A percentile compares a stretch with the other conserved stretches of the same genome.
phyloP scores from a whole-genome alignment of 2,113 vertebrate species.

The Catharus fuscescens region DNA sequence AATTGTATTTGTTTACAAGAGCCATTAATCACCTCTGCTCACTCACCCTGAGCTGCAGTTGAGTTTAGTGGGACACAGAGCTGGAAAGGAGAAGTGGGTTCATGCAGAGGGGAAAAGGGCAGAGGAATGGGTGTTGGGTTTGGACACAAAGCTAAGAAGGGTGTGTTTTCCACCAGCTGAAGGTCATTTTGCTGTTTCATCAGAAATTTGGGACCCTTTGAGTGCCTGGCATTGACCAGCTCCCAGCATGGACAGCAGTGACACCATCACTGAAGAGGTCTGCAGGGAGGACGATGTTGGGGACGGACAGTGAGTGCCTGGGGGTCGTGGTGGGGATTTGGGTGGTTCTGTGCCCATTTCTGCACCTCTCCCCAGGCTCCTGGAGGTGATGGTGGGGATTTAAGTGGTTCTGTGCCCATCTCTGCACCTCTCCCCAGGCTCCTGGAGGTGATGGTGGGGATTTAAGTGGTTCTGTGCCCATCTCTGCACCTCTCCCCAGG shows the following conservation, averaged over 20 bases:
- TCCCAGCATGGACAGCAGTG: neutral
- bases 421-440: constrained; percentile 72
- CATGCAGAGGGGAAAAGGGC: neutral
- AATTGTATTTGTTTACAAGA: neutral
- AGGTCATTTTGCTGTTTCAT: neutral
- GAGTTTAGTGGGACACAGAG: neutral
- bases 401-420: neutral
- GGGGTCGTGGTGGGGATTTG: fast-evolving
- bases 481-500: too few species aligned
- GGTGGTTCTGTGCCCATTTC: neutral
- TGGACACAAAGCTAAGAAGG: neutral
- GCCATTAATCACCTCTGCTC: neutral
- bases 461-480: too few species aligned
- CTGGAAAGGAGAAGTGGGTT: neutral
- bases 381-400: neutral
- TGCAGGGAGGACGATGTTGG: constrained; percentile 80
- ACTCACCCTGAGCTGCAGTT: fast-evolving
- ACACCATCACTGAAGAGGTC: constrained; percentile 72
- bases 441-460: constrained; percentile 44
- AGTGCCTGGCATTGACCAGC: fast-evolving
- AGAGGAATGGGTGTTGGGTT: neutral
- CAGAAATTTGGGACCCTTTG: neutral
- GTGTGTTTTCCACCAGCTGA: fast-evolving
- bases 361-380: constrained; percentile 71
- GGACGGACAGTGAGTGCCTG: constrained; percentile 85